Percentiles rank a stretch among this genome's conserved stretches.
Evolutionary conservation across 1,140 invertebrate genomes (phyloP).

Genomic region (Ooceraea biroi): DNA sequence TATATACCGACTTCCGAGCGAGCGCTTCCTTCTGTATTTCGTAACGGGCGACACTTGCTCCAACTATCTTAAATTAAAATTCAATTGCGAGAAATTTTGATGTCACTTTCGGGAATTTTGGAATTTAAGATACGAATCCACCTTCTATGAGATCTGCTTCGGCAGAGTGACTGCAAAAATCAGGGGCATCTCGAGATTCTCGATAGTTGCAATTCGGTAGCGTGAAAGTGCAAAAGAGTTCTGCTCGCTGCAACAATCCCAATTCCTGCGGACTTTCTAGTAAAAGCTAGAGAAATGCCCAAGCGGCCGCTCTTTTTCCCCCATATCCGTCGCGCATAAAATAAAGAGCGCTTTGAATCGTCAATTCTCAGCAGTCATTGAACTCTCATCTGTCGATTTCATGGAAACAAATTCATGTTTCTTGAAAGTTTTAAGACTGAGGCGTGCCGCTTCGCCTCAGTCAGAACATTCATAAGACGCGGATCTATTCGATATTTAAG

Average conservation of each 20-base stretch:
- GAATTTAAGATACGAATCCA: too few species aligned
- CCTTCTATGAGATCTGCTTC: not conserved
- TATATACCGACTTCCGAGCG: not conserved
- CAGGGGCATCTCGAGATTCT: too few species aligned
- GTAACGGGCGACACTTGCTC: too few species aligned
- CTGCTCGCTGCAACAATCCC: too few species aligned
- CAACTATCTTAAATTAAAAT: not conserved
- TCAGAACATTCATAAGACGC: not conserved
- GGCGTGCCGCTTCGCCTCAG: not conserved
- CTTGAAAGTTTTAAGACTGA: constrained; percentile 6
- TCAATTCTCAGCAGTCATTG: not conserved
- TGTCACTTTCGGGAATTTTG: too few species aligned
- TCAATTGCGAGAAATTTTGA: not conserved
- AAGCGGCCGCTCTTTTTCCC: not conserved
- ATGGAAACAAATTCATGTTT: not conserved
- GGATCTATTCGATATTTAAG: not conserved
- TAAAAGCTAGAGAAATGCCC: not conserved
- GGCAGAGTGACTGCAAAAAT: too few species aligned
- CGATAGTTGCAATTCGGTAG: too few species aligned
- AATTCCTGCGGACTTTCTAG: too few species aligned
- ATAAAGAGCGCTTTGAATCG: not conserved
- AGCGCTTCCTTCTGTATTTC: not conserved
- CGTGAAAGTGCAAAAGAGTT: too few species aligned
- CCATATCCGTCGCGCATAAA: not conserved
- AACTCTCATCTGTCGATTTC: constrained; percentile 2